Evolutionary conservation across 2,113 vertebrate species (phyloP), one percentile per base, ranked within the genome.

Genomic region (Melanotaenia duboulayi): DNA sequence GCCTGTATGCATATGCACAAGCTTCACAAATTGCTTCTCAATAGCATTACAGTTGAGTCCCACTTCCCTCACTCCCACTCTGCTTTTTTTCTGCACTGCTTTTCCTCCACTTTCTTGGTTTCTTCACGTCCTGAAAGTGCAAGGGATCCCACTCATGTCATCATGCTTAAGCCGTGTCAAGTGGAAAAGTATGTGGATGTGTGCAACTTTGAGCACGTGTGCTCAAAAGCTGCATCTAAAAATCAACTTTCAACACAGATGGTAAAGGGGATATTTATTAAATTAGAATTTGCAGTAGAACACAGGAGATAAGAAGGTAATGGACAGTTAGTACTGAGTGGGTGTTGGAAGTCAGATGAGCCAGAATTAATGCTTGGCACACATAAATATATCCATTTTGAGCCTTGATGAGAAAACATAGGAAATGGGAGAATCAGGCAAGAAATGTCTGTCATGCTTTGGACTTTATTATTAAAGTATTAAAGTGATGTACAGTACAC

Each of bases 11-110:
- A 90, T 90, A 88, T 86, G 83, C 89, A 88, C 81, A 88, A 81
- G 83, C 91, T 87, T 83, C 83, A 86, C 90, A 90, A 90, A 91
- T 91, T 81, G 81, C 83, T 86, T 75, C 81, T 92, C 89, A 88
- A 90, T 90, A 87, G 87, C 84, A 89, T 91, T 89, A 86, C 67
- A 80, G 73, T 85, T 62, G 79, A 81, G 74, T 73, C 80, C 62
- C 73, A 77, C 81, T 85, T 85, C 78, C 76, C 73, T 84, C 39
- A 81, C 90, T 87, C 91, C 91, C 82, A 89, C 88, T 89, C 84
- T 56, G 65, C 60, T 80, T 81, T 82, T 28, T 83, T 74, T 66
- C 80, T 75, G 74, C 71, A 37, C 52, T 13, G 32, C 61, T 83
- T 81, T 78, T 70, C 70, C 84, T 67, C 19, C 55, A 68, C 82